Base-by-base conservation (phyloP, 2,797 vertebrate species). In the Neopelma chrysocephalum region DNA sequence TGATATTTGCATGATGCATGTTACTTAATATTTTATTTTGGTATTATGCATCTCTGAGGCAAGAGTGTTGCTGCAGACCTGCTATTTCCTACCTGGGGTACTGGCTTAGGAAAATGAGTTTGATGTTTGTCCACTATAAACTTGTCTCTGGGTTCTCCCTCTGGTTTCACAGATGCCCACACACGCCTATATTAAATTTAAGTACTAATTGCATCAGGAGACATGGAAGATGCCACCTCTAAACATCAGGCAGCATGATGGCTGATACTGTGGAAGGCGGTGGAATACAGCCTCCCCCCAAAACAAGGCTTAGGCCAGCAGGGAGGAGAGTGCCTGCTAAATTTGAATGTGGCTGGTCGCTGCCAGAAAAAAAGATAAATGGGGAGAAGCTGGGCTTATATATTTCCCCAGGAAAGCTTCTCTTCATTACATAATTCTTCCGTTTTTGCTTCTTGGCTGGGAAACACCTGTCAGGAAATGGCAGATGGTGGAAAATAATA, bases 401-500 rank as follows among this genome's bases (percentile, higher is more conserved):
- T 69, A 80, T 89, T 94, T 96, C 87, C 71, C 26, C 0, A 2
- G 82, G 78, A 95, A 94, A 90, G 76, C 84, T 95, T 78, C 51
- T 62, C 82, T 81, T 90, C n/a, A 16, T 95, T 94, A 87, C 82
- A 91, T 95, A 95, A 96, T 87, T 85, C 73, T 95, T 93, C 96
- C 87, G 60, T 61, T 87, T 82, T 91, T 91, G 61, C 69, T 89
- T 85, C 92, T 93, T 96, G 88, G 69, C 87, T 82, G 79, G 80
- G 82, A 96, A 96, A 93, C 64, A 78, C 92, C 85, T 94, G 81
- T 91, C 73, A 97, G 82, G 95, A 96, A 95, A 96, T 54, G 61
- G 62, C 85, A 92, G 94, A 96, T 95, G 89, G 90, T 95, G 57
- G 86, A 82, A 92, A 95, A 94, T 95, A 94, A 91, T 62, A 94